These are phyloP conservation scores for Nyctereutes procyonoides DNA, from an alignment of 2,113 vertebrate genomes.

Conservation along the genomic window DNA sequence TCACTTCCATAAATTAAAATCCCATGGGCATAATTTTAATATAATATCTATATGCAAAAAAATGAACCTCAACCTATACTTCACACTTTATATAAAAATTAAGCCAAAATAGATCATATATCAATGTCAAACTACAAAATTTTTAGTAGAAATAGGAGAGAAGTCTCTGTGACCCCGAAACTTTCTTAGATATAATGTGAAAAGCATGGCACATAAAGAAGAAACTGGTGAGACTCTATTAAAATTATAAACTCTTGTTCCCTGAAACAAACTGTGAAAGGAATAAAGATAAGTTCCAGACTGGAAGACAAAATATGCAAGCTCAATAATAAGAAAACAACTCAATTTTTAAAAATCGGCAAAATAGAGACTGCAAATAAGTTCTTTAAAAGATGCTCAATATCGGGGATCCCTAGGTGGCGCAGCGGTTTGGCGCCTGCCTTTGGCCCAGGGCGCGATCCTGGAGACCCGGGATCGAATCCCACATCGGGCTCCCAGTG, in stretches of 20 bases:
- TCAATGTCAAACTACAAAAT: neutral
- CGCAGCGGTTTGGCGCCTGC: too few relatives aligned
- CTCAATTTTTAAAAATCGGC: neutral
- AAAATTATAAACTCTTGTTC: neutral
- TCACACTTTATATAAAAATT: conserved; percentile 21
- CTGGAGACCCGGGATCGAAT: too few relatives aligned
- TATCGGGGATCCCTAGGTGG: too few relatives aligned
- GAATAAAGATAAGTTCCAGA: conserved; percentile 3
- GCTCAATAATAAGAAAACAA: conserved; percentile 32
- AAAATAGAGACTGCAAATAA: conserved; percentile 18
- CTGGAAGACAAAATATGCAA: neutral
- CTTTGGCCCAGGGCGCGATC: too few relatives aligned
- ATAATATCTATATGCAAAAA: neutral
- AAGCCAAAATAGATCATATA: conserved; percentile 11
- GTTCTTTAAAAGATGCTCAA: too few relatives aligned
- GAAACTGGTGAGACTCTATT: neutral
- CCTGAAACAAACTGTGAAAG: conserved; percentile 18
- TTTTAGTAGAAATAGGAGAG: neutral
- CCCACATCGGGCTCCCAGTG: too few relatives aligned
- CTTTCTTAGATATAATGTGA: neutral
- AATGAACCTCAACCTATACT: neutral
- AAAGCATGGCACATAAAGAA: conserved; percentile 4
- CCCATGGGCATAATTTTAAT: conserved; percentile 16
- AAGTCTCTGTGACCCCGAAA: neutral
- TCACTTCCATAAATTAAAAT: conserved; percentile 23